These are phyloP conservation scores for Falco punctatus DNA, from an alignment of 2,113 vertebrate species.

Conservation along the genomic window DNA sequence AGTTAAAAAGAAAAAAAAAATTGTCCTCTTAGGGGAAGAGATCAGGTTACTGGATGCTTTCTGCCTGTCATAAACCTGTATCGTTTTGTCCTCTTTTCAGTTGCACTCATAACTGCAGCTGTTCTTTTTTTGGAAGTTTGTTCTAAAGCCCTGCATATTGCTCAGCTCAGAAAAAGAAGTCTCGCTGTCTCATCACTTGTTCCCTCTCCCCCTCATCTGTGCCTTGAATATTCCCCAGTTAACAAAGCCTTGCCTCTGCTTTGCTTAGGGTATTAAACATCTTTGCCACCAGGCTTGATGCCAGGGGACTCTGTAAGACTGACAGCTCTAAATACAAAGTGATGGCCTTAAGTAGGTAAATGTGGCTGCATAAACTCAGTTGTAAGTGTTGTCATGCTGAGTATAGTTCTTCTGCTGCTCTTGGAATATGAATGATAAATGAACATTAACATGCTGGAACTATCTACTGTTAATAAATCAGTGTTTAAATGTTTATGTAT, in stretches of 20 bases:
- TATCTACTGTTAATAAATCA: neutral
- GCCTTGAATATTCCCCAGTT: neutral
- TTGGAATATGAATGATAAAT: neutral
- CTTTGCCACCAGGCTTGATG: neutral
- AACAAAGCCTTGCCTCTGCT: neutral
- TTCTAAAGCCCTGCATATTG: neutral
- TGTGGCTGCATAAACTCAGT: neutral
- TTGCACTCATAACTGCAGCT: neutral
- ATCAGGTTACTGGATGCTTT: neutral
- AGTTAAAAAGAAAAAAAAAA: neutral
- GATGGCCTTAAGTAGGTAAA: neutral
- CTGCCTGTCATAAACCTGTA: neutral
- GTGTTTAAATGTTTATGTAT: neutral
- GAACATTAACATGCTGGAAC: neutral
- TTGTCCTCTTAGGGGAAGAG: neutral
- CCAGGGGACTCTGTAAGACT: neutral
- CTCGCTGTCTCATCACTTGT: neutral
- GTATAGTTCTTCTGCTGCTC: neutral
- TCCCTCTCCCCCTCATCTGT: neutral
- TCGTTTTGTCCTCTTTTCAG: neutral
- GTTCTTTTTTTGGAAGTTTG: neutral
- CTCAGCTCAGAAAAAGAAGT: neutral
- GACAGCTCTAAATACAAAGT: neutral
- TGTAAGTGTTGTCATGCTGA: neutral
- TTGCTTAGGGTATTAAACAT: neutral